These are phyloP conservation scores for Struthio camelus DNA, from an alignment of 2,113 vertebrate genomes.

Conservation along the genomic window DNA sequence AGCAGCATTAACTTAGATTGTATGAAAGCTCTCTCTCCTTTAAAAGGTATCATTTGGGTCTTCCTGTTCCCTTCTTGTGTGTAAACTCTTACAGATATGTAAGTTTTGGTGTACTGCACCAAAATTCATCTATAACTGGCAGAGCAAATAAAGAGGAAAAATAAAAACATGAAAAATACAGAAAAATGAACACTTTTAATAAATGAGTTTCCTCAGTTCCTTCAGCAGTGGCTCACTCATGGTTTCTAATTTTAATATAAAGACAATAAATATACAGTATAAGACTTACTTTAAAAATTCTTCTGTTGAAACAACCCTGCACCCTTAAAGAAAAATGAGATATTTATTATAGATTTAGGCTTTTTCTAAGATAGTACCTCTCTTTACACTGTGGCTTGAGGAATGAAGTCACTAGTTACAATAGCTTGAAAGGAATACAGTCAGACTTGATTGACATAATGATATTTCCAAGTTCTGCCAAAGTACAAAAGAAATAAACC, in stretches of 20 bases:
- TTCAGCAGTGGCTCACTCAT: constrained; percentile 37
- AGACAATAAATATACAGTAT: not conserved
- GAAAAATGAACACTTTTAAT: constrained; percentile 42
- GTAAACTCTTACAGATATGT: constrained; percentile 43
- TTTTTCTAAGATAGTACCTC: not conserved
- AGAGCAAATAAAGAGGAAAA: constrained; percentile 54
- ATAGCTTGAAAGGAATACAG: not conserved
- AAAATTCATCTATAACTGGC: constrained; percentile 53
- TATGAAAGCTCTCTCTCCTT: constrained; percentile 22
- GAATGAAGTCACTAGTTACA: not conserved
- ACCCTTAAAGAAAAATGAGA: not conserved
- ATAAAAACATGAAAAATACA: constrained; percentile 41
- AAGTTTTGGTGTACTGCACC: constrained; percentile 17
- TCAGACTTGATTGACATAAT: not conserved
- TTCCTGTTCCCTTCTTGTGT: constrained; percentile 5
- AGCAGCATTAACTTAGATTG: not conserved
- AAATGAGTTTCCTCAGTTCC: constrained; percentile 64
- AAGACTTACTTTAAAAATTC: not conserved
- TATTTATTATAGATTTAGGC: not conserved
- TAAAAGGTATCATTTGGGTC: constrained; percentile 1
- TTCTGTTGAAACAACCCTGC: constrained; percentile 37
- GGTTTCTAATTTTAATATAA: constrained; percentile 60
- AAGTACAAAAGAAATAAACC: not conserved
- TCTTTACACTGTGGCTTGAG: not conserved
- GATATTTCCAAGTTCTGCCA: not conserved